phyloP scores from a whole-genome alignment of 2,113 vertebrate genomes.

The Calyptomena viridis region DNA sequence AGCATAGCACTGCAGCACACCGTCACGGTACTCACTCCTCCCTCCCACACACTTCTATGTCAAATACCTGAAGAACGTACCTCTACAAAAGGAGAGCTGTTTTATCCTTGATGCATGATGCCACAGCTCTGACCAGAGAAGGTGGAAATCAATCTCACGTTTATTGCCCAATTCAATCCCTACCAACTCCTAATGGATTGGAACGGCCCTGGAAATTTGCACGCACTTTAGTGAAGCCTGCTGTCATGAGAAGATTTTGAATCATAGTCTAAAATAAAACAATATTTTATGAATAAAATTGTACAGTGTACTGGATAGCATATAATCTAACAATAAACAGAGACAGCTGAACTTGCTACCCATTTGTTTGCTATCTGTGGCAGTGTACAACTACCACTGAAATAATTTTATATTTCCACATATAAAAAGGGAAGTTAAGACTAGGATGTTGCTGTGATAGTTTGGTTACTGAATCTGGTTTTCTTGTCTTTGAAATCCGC shows the following conservation, averaged over 20 bases:
- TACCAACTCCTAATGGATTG: not conserved
- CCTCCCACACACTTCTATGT: not conserved
- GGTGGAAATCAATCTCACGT: accelerated
- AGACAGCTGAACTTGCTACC: not conserved
- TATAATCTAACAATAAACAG: not conserved
- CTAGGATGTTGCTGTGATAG: not conserved
- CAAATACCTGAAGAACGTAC: not conserved
- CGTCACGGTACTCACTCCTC: not conserved
- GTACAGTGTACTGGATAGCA: not conserved
- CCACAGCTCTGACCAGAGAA: not conserved
- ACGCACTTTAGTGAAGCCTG: not conserved
- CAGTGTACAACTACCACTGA: not conserved
- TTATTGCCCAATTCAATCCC: not conserved
- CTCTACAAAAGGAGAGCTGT: not conserved
- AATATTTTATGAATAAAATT: not conserved
- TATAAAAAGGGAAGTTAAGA: slow-evolving; percentile 14
- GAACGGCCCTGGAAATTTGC: not conserved
- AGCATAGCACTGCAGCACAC: not conserved
- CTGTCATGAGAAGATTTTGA: not conserved
- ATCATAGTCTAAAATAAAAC: not conserved
- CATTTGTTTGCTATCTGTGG: not conserved
- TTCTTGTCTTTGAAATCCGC: not conserved
- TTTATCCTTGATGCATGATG: not conserved
- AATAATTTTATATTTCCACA: not conserved
- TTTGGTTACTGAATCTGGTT: not conserved